Conservation (phyloP, 2,888 invertebrate genomes). For the Invenusta paracnida region DNA sequence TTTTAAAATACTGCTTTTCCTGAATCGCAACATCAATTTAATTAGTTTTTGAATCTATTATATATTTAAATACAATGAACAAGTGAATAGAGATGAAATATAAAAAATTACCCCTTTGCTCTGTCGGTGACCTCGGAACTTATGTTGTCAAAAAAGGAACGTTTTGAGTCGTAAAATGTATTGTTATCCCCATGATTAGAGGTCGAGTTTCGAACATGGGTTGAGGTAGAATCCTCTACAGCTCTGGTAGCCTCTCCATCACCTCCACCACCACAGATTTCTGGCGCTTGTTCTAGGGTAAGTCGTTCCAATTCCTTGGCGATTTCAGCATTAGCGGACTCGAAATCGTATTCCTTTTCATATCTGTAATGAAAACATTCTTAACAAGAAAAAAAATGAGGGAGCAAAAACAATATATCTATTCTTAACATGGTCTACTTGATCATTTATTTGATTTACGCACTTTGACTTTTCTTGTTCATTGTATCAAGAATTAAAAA, state of each 20-base stretch:
- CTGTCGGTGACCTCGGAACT: conserved; percentile 94
- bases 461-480: no score
- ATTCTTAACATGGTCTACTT: no score
- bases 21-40: no score
- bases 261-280: conserved; percentile 22
- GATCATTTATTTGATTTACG: no score
- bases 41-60: no score
- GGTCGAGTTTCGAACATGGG: conserved; percentile 31
- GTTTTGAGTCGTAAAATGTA: conserved; percentile 83
- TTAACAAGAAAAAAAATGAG: no score
- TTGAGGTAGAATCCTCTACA: conserved; percentile 35
- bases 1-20: no score
- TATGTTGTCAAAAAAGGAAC: conserved; percentile 98
- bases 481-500: no score
- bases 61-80: no score
- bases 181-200: conserved; percentile 51
- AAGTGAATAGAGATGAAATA: no score
- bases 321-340: conserved; percentile 93
- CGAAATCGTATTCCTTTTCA: conserved; percentile 95
- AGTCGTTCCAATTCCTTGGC: conserved; percentile 39
- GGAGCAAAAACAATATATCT: no score
- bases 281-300: conserved; percentile 30
- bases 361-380: conserved; percentile 66
- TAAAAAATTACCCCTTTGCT: conserved; percentile 67
- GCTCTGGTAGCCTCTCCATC: conserved; percentile 36